Conservation (phyloP, 2,113 vertebrate species). For the Dissostichus mawsoni region DNA sequence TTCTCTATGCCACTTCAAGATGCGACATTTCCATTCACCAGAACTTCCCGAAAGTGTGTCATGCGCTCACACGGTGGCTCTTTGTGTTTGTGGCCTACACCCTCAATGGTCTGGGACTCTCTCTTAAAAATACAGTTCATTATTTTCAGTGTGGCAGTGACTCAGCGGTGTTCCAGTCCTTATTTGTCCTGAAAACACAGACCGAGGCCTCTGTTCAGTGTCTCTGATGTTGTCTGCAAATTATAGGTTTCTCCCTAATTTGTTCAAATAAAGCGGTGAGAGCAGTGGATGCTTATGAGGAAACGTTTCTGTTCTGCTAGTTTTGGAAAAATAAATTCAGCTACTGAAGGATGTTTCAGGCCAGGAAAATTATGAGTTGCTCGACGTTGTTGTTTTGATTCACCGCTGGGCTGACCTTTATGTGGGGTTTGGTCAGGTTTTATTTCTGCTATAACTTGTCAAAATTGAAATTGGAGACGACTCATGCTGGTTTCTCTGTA, state of each 20-base stretch:
- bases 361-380: slow-evolving; percentile 43
- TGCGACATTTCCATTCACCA: slow-evolving; percentile 65
- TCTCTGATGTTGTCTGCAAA: slow-evolving; percentile 63
- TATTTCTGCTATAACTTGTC: slow-evolving; percentile 15
- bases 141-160: slow-evolving; percentile 73
- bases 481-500: neutral
- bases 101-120: slow-evolving; percentile 62
- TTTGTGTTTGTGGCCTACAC: slow-evolving; percentile 72
- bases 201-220: slow-evolving; percentile 30
- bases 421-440: slow-evolving; percentile 8
- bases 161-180: slow-evolving; percentile 61
- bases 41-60: slow-evolving; percentile 45
- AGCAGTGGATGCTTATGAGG: slow-evolving; percentile 34
- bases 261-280: slow-evolving; percentile 64
- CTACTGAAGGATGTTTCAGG: slow-evolving; percentile 38
- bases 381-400: slow-evolving; percentile 49
- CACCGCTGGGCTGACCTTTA: slow-evolving; percentile 39
- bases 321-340: slow-evolving; percentile 64
- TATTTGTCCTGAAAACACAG: slow-evolving; percentile 66
- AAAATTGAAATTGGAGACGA: slow-evolving; percentile 4
- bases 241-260: slow-evolving; percentile 67
- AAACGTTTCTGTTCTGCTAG: slow-evolving; percentile 49
- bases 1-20: slow-evolving; percentile 50
- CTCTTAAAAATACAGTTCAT: slow-evolving; percentile 71
- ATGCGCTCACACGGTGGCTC: slow-evolving; percentile 55